Percentiles rank a stretch among this genome's conserved stretches.
phyloP scores from a whole-genome alignment of 2,797 vertebrate genomes.

The Lagocephalus sceleratus region DNA sequence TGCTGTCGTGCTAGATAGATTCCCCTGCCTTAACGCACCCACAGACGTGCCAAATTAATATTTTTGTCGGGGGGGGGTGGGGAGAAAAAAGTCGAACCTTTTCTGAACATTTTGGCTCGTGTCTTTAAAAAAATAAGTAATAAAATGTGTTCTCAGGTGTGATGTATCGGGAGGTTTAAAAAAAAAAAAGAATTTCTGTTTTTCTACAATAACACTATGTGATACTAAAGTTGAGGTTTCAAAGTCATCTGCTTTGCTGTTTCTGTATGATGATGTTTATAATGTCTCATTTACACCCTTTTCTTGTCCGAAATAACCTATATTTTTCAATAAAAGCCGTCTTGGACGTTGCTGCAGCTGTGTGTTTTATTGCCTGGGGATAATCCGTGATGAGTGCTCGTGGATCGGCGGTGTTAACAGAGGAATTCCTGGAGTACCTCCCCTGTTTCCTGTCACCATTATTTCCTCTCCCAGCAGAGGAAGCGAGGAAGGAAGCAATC shows the following conservation, averaged over 20 bases:
- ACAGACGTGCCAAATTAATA: slow-evolving; percentile 73
- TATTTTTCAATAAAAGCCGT: slow-evolving; percentile 82
- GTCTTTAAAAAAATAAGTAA: slow-evolving; percentile 13
- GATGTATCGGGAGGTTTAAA: slow-evolving; percentile 4
- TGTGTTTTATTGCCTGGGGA: slow-evolving; percentile 7
- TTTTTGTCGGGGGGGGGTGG: no score
- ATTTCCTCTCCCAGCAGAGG: slow-evolving; percentile 38
- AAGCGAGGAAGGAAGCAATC: slow-evolving; percentile 70
- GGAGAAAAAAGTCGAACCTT: not conserved
- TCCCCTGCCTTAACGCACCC: slow-evolving; percentile 67
- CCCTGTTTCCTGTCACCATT: slow-evolving; percentile 48
- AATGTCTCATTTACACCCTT: slow-evolving; percentile 52
- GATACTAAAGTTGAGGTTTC: slow-evolving; percentile 33
- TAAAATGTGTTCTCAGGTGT: slow-evolving; percentile 2
- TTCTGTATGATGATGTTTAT: slow-evolving; percentile 44
- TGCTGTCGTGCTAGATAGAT: slow-evolving; percentile 49
- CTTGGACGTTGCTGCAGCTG: slow-evolving; percentile 19
- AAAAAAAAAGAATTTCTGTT: slow-evolving; percentile 23
- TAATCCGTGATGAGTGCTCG: slow-evolving; percentile 5
- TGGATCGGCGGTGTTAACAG: slow-evolving; percentile 33
- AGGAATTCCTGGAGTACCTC: slow-evolving; percentile 49
- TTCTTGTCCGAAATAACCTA: slow-evolving; percentile 70
- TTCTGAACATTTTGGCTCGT: slow-evolving; percentile 8
- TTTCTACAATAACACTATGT: slow-evolving; percentile 41
- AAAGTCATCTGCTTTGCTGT: slow-evolving; percentile 15